These are phyloP conservation scores for Glossophaga mutica DNA, from an alignment of 2,797 vertebrate genomes.

Conservation along the genomic window DNA sequence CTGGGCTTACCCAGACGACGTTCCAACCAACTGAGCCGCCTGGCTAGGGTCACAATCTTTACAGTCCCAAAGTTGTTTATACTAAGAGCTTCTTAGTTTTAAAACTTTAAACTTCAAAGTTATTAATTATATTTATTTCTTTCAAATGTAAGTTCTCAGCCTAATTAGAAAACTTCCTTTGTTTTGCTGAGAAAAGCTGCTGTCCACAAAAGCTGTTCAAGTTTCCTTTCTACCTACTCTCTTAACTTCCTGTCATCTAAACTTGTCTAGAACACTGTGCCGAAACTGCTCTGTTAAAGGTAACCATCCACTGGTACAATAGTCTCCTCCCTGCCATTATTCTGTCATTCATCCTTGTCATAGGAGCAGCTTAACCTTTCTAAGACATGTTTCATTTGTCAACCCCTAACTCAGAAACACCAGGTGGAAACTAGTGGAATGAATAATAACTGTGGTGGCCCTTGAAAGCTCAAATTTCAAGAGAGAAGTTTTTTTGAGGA, in stretches of 20 bases:
- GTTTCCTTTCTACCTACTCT: not conserved
- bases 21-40: not conserved
- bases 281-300: not conserved
- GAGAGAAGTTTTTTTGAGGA: not conserved
- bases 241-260: not conserved
- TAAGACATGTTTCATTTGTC: conserved; percentile 28
- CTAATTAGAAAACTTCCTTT: not conserved
- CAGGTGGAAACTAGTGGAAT: not conserved
- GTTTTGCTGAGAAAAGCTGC: not conserved
- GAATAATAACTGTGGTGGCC: not conserved
- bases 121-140: not conserved
- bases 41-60: not conserved
- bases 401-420: not conserved
- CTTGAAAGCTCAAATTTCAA: not conserved
- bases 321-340: conserved; percentile 15
- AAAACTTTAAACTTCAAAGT: not conserved
- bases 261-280: not conserved
- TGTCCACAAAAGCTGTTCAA: not conserved
- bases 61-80: not conserved
- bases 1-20: too few relatives aligned
- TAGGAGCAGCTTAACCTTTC: conserved; percentile 31
- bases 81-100: not conserved
- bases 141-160: conserved; percentile 2
- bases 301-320: not conserved
- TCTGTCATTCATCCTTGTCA: not conserved